phyloP scores from a whole-genome alignment of 64 coral and sea anemone species.

The Montipora capricornis region DNA sequence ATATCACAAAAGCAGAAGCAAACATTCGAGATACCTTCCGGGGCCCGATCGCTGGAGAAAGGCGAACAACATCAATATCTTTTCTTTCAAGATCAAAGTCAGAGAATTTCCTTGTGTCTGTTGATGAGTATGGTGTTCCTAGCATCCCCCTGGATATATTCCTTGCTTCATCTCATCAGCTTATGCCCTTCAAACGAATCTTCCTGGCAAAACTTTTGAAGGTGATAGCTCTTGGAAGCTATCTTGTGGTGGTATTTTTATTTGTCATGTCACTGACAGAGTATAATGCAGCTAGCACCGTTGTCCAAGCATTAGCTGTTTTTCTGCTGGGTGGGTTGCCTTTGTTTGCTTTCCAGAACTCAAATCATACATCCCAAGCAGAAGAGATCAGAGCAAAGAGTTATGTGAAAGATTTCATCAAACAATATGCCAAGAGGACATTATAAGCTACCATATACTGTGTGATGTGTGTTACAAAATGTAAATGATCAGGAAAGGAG shows the following conservation, averaged over 20 bases:
- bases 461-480: not conserved
- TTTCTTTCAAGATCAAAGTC: conserved; percentile 61
- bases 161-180: conserved; percentile 53
- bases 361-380: conserved; percentile 39
- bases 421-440: conserved; percentile 70
- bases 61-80: conserved; percentile 33
- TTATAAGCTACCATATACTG: conserved; percentile 8
- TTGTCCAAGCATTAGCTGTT: conserved; percentile 69
- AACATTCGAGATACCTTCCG: conserved; percentile 76
- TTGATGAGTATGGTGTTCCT: conserved; percentile 72
- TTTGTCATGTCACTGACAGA: conserved; percentile 84
- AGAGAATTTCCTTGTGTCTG: conserved; percentile 53
- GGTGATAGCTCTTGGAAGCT: conserved; percentile 62
- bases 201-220: conserved; percentile 75
- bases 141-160: conserved; percentile 89
- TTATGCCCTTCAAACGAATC: conserved; percentile 89
- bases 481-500: too few relatives aligned
- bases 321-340: conserved; percentile 82
- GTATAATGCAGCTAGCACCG: conserved; percentile 52
- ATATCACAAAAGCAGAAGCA: conserved; percentile 54
- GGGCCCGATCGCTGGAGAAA: conserved; percentile 49
- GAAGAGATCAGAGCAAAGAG: conserved; percentile 74
- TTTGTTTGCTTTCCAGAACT: conserved; percentile 32
- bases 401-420: conserved; percentile 76
- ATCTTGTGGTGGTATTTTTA: conserved; percentile 81